Evolutionary conservation across 2,888 invertebrate species (phyloP), one percentile per base, ranked within the genome.

Genomic region (Sipunculus nudus): DNA sequence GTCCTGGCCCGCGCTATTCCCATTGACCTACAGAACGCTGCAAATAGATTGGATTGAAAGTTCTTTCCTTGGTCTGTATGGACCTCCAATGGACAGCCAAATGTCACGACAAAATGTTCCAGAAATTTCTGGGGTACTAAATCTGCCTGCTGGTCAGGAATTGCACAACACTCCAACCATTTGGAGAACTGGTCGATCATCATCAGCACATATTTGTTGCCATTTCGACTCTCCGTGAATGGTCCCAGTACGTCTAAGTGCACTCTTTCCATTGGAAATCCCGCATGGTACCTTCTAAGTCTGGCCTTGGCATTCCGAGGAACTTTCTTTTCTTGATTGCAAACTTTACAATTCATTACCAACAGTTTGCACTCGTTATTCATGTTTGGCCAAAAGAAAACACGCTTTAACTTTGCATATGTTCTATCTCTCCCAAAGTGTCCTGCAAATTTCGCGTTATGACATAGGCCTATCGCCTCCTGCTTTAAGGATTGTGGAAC

Each of bases 241-340:
- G 48, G 48, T 6, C 48, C 48, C 29, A 48, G 48, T 29, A 48
- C n/a, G 19, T 48, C 48, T 10, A 31, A n/a, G 19, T 48, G 48
- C 6, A 48, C 19, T 10, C 32, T 4, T 19, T 31, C 48, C 4
- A 28, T 28, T 5, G 48, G 48, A 5, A n/a, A 29, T 6, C 48
- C 48, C 5, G 19, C 48, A 25, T 48, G 48, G 32, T 29, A 48
- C 23, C 32, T 28, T 6, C 16, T 16, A 6, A 48, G 28, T 6
- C n/a, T n/a, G n/a, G n/a, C n/a, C n/a, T n/a, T n/a, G n/a, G n/a
- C n/a, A n/a, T n/a, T n/a, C n/a, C n/a, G n/a, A n/a, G n/a, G n/a
- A n/a, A n/a, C n/a, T n/a, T n/a, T n/a, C n/a, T n/a, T n/a, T n/a
- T n/a, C n/a, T n/a, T n/a, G n/a, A n/a, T n/a, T n/a, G n/a, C n/a